Evolutionary conservation across 2,113 vertebrate genomes (phyloP).

Genomic region (Gambusia holbrooki): DNA sequence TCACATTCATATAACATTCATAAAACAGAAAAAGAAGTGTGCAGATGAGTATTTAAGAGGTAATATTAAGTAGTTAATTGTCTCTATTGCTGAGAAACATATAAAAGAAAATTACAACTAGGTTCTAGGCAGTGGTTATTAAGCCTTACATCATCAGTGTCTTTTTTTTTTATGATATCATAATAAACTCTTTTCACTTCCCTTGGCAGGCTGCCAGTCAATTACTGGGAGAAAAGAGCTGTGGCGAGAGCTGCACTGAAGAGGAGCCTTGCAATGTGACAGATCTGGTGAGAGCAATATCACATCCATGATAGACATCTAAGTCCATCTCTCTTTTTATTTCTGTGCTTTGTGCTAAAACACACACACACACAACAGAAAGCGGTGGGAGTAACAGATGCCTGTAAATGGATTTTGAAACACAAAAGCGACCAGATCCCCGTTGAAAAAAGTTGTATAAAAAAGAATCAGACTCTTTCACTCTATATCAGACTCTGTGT

Average conservation of each 20-base stretch:
- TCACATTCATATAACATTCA: not conserved
- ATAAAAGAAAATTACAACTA: not conserved
- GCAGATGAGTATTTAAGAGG: not conserved
- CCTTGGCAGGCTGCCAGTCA: slow-evolving; percentile 9
- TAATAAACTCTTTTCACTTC: slow-evolving; percentile 6
- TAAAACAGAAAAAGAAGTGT: no score
- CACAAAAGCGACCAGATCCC: not conserved
- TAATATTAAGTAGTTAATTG: not conserved
- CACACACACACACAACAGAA: no score
- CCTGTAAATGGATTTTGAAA: not conserved
- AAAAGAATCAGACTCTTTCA: not conserved
- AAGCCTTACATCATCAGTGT: not conserved
- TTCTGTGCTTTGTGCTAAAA: not conserved
- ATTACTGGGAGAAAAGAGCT: slow-evolving; percentile 7
- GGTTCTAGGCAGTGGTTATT: not conserved
- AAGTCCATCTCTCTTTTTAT: slow-evolving; percentile 6
- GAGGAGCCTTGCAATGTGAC: not conserved
- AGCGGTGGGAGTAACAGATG: not conserved
- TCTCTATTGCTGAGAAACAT: not conserved
- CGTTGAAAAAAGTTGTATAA: not conserved
- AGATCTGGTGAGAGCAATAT: slow-evolving; percentile 15
- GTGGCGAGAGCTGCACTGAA: not conserved
- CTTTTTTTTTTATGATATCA: not conserved
- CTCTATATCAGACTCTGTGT: not conserved
- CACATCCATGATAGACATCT: slow-evolving; percentile 18